Conservation (phyloP, 2,797 vertebrate species). For the Avahi laniger region DNA sequence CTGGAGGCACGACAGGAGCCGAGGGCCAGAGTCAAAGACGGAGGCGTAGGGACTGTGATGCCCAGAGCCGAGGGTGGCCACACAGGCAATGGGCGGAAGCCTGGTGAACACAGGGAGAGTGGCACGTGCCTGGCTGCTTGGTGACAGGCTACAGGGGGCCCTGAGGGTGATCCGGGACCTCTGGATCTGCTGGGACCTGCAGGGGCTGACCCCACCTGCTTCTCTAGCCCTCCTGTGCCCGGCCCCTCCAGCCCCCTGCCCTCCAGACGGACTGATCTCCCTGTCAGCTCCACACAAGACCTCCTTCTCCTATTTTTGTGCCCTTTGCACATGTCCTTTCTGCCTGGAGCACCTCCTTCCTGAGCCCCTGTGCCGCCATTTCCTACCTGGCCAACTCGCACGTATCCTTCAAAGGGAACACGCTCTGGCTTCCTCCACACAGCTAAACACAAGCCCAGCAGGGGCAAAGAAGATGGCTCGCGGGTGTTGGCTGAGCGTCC, state of each 20-base stretch:
- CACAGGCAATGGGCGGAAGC: not conserved
- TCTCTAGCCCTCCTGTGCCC: not conserved
- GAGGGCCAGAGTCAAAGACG: not conserved
- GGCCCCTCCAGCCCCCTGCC: not conserved
- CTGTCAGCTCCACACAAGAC: not conserved
- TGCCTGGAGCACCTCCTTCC: not conserved
- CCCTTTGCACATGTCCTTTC: not conserved
- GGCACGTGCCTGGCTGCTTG: accelerated
- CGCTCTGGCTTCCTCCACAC: not conserved
- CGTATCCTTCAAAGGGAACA: not conserved
- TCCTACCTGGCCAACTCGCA: not conserved
- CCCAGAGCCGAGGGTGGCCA: not conserved
- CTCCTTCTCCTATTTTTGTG: not conserved
- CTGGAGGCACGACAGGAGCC: not conserved
- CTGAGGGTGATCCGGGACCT: not conserved
- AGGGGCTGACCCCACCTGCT: not conserved
- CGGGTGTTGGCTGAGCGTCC: not conserved
- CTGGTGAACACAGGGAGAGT: not conserved
- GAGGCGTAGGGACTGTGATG: not conserved
- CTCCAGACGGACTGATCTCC: not conserved
- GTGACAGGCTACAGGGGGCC: not conserved
- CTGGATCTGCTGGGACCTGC: not conserved
- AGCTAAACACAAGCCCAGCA: not conserved
- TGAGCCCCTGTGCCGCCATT: not conserved
- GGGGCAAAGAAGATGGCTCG: not conserved